Conservation (phyloP, 2,113 vertebrate species). For the Mesembrinibis cayennensis region DNA sequence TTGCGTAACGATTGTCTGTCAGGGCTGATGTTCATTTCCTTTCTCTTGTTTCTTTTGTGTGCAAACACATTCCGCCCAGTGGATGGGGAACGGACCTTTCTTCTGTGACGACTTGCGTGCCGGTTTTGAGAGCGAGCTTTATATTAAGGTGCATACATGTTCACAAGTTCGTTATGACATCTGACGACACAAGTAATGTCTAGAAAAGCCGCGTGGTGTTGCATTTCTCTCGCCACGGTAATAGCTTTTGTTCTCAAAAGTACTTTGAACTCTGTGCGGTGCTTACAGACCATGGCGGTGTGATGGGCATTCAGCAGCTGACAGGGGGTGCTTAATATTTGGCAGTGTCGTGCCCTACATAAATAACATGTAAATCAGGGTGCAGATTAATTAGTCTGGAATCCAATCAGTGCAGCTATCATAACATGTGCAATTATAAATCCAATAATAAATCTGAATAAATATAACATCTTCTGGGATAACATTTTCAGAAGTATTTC, state of each 20-base stretch:
- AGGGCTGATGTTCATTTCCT: neutral
- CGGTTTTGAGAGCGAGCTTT: neutral
- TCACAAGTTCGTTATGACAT: neutral
- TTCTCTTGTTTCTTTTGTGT: neutral
- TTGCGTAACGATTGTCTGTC: neutral
- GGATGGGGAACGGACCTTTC: neutral
- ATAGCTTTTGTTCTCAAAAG: neutral
- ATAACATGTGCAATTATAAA: neutral
- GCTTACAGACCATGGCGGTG: neutral
- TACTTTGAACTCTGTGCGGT: neutral
- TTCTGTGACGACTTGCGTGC: neutral
- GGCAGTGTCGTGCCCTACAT: neutral
- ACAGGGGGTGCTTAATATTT: neutral
- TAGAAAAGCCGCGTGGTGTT: neutral
- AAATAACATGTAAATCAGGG: neutral
- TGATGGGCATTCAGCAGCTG: neutral
- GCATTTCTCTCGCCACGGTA: neutral
- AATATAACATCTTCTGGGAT: neutral
- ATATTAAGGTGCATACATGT: neutral
- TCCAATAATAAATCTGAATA: constrained; percentile 22
- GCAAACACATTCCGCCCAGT: neutral
- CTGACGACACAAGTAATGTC: neutral
- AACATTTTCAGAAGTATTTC: neutral
- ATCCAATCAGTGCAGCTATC: constrained; percentile 18
- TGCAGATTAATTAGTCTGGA: constrained; percentile 1